A percentile compares a stretch with the other conserved stretches of the same genome.
Evolutionary conservation across 53 echinoderm and acorn worm species (phyloP).

Genomic region (Holothuria scabra): DNA sequence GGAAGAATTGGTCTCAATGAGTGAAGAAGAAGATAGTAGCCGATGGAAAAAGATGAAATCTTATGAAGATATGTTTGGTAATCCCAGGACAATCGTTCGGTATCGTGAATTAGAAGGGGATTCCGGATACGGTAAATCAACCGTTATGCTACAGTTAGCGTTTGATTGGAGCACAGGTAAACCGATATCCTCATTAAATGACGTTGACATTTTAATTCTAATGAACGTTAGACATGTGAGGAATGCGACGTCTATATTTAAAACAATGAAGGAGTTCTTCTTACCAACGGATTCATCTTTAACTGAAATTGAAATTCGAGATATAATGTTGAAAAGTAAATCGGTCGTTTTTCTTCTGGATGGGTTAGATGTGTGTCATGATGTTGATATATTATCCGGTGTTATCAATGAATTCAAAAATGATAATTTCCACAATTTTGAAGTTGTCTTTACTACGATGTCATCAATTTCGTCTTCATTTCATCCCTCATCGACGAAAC

Average conservation of each 20-base stretch:
- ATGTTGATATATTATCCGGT: not conserved
- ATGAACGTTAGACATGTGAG: slow-evolving; percentile 1
- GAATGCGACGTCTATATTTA: not conserved
- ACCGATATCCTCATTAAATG: not conserved
- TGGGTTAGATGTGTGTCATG: slow-evolving; percentile 30
- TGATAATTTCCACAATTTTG: not conserved
- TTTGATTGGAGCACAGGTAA: slow-evolving; percentile 13
- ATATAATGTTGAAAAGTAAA: not conserved
- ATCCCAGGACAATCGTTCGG: no score
- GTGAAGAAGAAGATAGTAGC: no score
- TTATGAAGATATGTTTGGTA: no score
- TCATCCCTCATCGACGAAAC: not conserved
- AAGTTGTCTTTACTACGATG: not conserved
- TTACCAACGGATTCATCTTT: slow-evolving; percentile 3
- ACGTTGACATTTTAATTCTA: not conserved
- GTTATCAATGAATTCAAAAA: not conserved
- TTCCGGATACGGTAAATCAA: slow-evolving; percentile 32
- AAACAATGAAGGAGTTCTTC: not conserved
- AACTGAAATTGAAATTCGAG: not conserved
- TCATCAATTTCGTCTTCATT: not conserved
- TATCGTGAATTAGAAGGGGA: slow-evolving; percentile 6
- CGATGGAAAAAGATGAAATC: no score
- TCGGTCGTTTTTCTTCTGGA: not conserved
- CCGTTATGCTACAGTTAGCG: not conserved
- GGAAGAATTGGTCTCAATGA: no score